Conservation (phyloP, 2,113 vertebrate genomes). For the Plecotus auritus region DNA sequence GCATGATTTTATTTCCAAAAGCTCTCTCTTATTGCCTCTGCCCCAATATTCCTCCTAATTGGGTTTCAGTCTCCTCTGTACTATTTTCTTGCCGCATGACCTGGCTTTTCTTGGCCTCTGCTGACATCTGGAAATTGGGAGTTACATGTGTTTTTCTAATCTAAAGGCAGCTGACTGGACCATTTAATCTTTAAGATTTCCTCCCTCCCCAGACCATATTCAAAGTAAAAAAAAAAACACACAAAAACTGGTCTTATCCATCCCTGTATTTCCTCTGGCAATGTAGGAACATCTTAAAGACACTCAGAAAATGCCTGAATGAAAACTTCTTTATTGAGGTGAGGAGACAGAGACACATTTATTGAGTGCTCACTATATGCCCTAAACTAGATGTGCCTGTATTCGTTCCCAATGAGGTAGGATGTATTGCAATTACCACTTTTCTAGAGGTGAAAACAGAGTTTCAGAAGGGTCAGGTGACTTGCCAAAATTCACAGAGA, state of each 20-base stretch:
- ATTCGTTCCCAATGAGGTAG: background rate
- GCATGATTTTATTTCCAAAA: background rate
- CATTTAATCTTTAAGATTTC: background rate
- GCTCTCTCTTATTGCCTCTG: background rate
- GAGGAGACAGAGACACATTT: background rate
- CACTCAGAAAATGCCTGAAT: background rate
- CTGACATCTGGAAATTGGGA: background rate
- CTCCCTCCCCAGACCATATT: background rate
- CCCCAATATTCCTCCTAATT: background rate
- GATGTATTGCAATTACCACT: background rate
- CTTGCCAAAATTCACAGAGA: background rate
- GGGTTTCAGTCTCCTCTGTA: background rate
- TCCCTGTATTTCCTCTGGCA: background rate
- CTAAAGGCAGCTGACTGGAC: background rate
- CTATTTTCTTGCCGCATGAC: background rate
- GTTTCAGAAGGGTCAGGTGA: background rate
- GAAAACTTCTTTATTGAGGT: background rate
- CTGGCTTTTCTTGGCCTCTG: background rate
- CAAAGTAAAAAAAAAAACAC: background rate
- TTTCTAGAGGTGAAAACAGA: background rate
- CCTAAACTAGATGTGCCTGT: background rate
- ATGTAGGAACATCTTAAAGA: background rate
- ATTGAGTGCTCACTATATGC: background rate
- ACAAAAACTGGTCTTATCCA: background rate
- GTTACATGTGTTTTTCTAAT: background rate